Base-by-base conservation (phyloP, 2,113 vertebrate species). In the Boleophthalmus pectinirostris region DNA sequence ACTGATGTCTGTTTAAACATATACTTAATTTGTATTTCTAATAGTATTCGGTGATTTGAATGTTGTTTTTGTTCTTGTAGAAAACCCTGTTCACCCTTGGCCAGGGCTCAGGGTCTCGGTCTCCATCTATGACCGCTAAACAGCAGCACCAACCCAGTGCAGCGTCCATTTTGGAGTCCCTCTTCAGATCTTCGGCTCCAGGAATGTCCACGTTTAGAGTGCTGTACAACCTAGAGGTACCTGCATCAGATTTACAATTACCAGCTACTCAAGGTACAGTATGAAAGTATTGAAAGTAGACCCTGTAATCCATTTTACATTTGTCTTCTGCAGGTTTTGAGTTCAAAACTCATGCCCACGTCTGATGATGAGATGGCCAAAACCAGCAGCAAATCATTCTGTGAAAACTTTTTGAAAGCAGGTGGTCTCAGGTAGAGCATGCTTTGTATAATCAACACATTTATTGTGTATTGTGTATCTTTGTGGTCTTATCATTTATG, bases 151-250 rank as follows among this genome's bases (percentile, higher is more conserved):
- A 99, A 82, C 96, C 95, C 64, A 98, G 96, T 5, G 98, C 98
- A 49, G 95, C 96, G 4, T 98, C 98, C 24, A 98, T 99, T 83
- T 69, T 99, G 73, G 97, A 99, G 92, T 95, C 96, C 13, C 94
- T 99, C 23, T 99, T 99, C 82, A 94, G 96, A 51, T 99, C 97
- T 24, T 98, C 97, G 12, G 97, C 98, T 43, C 97, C 98, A 0
- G 98, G 98, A 85, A 99, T 99, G 98, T 99, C 98, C 43, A 97
- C 98, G 8, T 99, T 99, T 87, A 94, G 98, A 92, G 98, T 99
- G 35, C 95, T 99, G 0, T 99, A 99, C 90, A 99, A 99, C 78
- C 93, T 99, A 33, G 98, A 99, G 95, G 98, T 98, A 92, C 1
- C 16, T 6, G n/a, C 18, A 56, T 6, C 9, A 24, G 24, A 64